Base-by-base conservation (phyloP, 2,888 invertebrate genomes). In the Augiades crinisus region DNA sequence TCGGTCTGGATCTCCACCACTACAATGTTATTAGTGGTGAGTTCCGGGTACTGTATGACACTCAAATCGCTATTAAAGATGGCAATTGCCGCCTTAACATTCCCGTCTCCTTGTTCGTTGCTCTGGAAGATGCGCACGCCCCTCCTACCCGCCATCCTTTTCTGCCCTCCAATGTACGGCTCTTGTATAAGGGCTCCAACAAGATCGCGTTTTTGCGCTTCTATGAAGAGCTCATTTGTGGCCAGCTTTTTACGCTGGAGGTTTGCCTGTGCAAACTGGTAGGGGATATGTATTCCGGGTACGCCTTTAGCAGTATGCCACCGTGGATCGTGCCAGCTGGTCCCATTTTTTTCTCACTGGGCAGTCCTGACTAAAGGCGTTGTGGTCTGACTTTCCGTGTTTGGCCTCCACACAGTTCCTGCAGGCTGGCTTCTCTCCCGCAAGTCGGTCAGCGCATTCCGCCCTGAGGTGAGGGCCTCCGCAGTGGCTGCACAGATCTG, bases 241-340 rank as follows among this genome's bases (percentile, higher is more conserved):
- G 38, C 21, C 3, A 31, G 16, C 5, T 30, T 14, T 6, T 24
- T 43, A 1, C 30, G 8, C 16, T 43, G 43, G 22, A 7, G 22
- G 21, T 33, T n/a, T 22, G 27, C 10, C 12, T 13, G n/a, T 30
- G 16, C 6, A n/a, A n/a, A n/a, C n/a, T n/a, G n/a, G n/a, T n/a
- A n/a, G n/a, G n/a, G n/a, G n/a, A n/a, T n/a, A n/a, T n/a, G n/a
- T n/a, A n/a, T n/a, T n/a, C n/a, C 24, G 5, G n/a, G 12, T 27
- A 21, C 14, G 34, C 36, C 58, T 33, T 60, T 52, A 59, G 53
- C 57, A 56, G 8, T 59, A 59, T 0, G 58, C 40, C 6, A 58
- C 51, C 0, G 31, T 43, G 0, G 50, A 13, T 7, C 61, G 30
- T 0, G 61, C 59, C 6, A 59, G 6, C 0, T 27, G 19, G n/a